Percentiles rank a stretch among this genome's conserved stretches.
Evolutionary conservation across 2,113 vertebrate species (phyloP).

Genomic region (Megaceryle maxima): DNA sequence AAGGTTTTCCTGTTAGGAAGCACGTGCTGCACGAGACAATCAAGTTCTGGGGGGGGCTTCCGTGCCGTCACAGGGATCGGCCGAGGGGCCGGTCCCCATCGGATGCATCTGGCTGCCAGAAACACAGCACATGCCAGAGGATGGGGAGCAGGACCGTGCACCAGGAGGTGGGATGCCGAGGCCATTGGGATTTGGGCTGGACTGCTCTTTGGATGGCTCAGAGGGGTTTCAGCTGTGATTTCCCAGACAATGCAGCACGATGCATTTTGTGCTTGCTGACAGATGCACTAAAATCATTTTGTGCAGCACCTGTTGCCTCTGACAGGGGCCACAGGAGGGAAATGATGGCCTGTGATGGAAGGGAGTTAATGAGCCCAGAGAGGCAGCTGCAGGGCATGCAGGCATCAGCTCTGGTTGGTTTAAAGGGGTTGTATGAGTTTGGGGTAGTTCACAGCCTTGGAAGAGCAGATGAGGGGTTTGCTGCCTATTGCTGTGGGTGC

Average conservation of each 20-base stretch:
- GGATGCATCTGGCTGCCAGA: neutral
- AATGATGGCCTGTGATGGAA: neutral
- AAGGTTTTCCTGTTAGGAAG: neutral
- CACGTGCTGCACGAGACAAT: neutral
- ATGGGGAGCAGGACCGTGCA: fast-evolving
- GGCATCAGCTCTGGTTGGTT: neutral
- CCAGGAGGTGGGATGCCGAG: neutral
- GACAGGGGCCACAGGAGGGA: neutral
- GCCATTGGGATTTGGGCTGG: neutral
- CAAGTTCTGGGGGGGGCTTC: neutral
- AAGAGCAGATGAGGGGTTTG: neutral
- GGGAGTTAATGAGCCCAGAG: neutral
- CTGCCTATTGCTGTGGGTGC: neutral
- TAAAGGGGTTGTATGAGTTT: neutral
- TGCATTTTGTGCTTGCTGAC: neutral
- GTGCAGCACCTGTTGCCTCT: neutral
- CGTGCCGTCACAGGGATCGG: neutral
- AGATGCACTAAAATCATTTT: neutral
- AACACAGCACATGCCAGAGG: neutral
- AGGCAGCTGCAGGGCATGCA: neutral
- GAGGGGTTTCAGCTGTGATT: neutral
- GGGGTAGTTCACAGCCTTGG: neutral
- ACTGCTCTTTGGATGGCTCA: neutral
- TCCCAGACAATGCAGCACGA: fast-evolving
- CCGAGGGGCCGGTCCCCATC: neutral